Conservation (phyloP, 2,888 invertebrate species). For the Athalia circularis region DNA sequence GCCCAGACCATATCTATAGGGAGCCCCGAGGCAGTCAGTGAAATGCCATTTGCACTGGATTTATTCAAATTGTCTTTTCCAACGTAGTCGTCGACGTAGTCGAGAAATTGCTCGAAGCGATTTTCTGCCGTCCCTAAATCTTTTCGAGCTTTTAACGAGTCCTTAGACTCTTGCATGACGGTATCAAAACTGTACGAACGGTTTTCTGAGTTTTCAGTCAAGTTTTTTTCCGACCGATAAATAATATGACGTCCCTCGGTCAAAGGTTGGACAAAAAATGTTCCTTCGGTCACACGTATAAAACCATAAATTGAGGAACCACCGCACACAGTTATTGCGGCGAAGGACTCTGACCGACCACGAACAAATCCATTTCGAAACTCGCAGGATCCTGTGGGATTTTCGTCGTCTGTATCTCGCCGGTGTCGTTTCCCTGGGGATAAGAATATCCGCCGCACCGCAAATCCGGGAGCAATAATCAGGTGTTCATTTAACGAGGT, state of each 20-base stretch:
- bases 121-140: slow-evolving; percentile 26
- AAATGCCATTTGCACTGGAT: slow-evolving; percentile 40
- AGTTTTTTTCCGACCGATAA: slow-evolving; percentile 54
- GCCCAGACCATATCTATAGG: slow-evolving; percentile 9
- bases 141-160: background rate
- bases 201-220: slow-evolving; percentile 15
- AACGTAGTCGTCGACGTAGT: slow-evolving; percentile 7
- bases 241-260: slow-evolving; percentile 61
- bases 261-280: slow-evolving; percentile 76
- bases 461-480: slow-evolving; percentile 55
- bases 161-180: background rate
- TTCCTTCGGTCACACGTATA: slow-evolving; percentile 74
- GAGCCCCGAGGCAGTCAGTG: slow-evolving; percentile 35
- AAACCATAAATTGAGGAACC: slow-evolving; percentile 76
- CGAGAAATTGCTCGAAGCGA: slow-evolving; percentile 25
- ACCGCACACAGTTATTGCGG: slow-evolving; percentile 76
- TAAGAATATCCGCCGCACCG: slow-evolving; percentile 50
- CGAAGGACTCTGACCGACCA: slow-evolving; percentile 72
- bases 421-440: slow-evolving; percentile 8
- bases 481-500: slow-evolving; percentile 57
- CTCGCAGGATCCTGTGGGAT: slow-evolving; percentile 51
- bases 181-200: background rate
- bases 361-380: slow-evolving; percentile 56
- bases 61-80: slow-evolving; percentile 42
- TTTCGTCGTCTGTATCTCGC: slow-evolving; percentile 6